Base-by-base conservation (phyloP, 2,888 invertebrate genomes). In the Chrysodeixis includens region DNA sequence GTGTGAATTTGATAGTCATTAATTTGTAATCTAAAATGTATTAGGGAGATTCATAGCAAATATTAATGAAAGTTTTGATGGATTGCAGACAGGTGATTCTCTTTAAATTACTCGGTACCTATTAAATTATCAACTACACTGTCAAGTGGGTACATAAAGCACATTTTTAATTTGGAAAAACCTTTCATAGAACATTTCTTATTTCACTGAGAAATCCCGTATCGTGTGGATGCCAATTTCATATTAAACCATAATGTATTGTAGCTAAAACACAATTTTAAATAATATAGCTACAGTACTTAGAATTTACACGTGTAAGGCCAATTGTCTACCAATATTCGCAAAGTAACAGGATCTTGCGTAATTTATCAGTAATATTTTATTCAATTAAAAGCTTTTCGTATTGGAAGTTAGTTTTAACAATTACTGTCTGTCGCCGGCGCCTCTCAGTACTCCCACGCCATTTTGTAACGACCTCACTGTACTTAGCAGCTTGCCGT, bases 21-120 rank as follows among this genome's bases (percentile, higher is more conserved):
- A 63, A 62, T 69, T 71, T 56, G 59, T 30, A 49, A 30, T 49
- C 55, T 18, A 49, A 56, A 74, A 44, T 62, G 56, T 59, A 62
- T 74, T 49, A 59, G 18, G 26, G 26, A 26, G 16, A 26, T 56
- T 3, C 26, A 16, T 26, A n/a, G 22, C 35, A n/a, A 40, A 35
- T 40, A 16, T n/a, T 44, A 22, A 32, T 26, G 20, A 9, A 22
- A 18, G 35, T 30, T 49, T 44, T 74, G 62, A 62, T 56, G 40
- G 56, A 59, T 59, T 46, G 26, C 32, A 44, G 22, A 52, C 30
- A 61, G 60, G 1, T 49, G 18, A 5, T 35, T 35, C 14, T 12
- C 35, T 35, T 35, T 35, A 35, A 40, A 40, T 40, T n/a, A 40
- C n/a, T n/a, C n/a, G 40, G 1, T 7, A n/a, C 14, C 40, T 40